phyloP scores from a whole-genome alignment of 2,113 vertebrate genomes.

The Jacana jacana region DNA sequence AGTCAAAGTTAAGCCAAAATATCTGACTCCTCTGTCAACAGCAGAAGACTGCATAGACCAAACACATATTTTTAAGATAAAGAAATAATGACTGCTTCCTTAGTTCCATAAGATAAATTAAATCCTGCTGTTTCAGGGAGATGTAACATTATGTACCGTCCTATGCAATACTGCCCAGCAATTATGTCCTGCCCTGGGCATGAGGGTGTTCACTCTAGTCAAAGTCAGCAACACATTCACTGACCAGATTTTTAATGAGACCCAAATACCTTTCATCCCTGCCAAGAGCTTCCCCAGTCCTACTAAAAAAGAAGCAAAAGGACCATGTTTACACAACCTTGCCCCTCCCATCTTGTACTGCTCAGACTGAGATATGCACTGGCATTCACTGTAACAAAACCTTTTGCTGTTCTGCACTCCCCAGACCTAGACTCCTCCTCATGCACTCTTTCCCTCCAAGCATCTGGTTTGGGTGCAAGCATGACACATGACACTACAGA shows the following conservation, averaged over 20 bases:
- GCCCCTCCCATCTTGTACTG: neutral
- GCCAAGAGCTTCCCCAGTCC: neutral
- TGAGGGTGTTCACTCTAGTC: neutral
- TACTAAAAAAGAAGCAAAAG: neutral
- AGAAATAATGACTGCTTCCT: neutral
- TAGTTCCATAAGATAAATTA: neutral
- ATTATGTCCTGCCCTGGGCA: neutral
- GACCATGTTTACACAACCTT: neutral
- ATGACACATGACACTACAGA: neutral
- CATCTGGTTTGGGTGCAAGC: neutral
- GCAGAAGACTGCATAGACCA: neutral
- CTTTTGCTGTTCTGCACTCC: neutral
- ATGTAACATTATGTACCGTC: neutral
- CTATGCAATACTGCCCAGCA: neutral
- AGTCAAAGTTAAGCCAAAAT: neutral
- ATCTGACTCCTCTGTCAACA: neutral
- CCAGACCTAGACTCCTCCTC: neutral
- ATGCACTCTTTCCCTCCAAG: accelerated
- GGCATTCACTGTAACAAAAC: neutral
- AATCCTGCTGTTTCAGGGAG: neutral
- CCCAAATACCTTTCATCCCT: neutral
- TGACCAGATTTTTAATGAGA: neutral
- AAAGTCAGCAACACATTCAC: neutral
- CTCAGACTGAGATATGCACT: neutral
- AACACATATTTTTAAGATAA: neutral